These are phyloP conservation scores for Lasioglossum calceatum DNA, from an alignment of 2,888 invertebrate species.

Conservation along the genomic window DNA sequence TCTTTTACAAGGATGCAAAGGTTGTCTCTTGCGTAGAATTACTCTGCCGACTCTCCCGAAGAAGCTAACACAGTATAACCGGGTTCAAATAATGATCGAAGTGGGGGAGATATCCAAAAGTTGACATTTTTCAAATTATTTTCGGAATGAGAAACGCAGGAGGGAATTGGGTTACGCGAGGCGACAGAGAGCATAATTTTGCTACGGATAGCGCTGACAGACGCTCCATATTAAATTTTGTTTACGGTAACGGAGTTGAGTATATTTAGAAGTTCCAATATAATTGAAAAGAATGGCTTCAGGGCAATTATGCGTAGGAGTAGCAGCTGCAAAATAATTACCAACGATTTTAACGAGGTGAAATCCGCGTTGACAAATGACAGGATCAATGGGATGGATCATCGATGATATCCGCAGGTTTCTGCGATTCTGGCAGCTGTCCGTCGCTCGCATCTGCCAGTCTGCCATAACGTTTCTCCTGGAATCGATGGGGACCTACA, in stretches of 20 bases:
- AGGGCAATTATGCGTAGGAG: background rate
- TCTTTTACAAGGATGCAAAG: background rate
- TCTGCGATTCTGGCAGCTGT: conserved; percentile 64
- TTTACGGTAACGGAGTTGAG: background rate
- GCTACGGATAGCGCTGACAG: background rate
- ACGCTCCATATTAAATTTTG: background rate
- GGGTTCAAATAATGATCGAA: background rate
- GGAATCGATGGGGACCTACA: background rate
- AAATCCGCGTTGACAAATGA: conserved; percentile 44
- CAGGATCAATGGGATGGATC: conserved; percentile 58
- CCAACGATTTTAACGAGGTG: conserved; percentile 63
- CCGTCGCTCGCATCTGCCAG: conserved; percentile 66
- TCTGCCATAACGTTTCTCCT: conserved; percentile 62
- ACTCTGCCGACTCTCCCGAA: background rate
- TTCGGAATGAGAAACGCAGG: background rate
- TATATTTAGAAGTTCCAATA: background rate
- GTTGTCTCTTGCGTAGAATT: background rate
- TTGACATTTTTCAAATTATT: background rate
- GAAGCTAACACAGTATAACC: background rate
- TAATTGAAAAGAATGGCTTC: background rate
- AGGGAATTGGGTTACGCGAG: background rate
- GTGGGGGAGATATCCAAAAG: background rate
- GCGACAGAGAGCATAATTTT: background rate
- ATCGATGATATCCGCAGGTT: conserved; percentile 52
- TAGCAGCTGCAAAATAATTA: conserved; percentile 68